Evolutionary conservation across 2,888 invertebrate species (phyloP), one percentile per base, ranked within the genome.

Genomic region (Peribatodes rhomboidaria): DNA sequence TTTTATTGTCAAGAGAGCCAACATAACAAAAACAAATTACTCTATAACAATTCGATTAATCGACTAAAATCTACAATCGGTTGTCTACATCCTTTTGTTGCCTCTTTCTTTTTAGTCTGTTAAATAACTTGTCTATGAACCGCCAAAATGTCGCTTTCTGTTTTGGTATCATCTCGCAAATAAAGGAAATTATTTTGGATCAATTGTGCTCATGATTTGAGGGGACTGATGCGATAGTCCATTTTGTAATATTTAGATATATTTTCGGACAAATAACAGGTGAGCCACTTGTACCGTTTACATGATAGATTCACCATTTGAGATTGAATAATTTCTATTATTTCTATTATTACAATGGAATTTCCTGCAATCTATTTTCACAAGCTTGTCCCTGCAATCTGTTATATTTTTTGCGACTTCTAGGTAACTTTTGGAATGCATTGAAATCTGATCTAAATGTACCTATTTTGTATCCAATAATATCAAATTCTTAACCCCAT

Each of bases 61-160:
- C 20, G 44, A 44, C 22, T 44, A 44, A 44, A 20, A 3, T 16
- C 18, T 31, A 10, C 1, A 14, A 33, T 27, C 46, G 16, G 16
- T 16, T 49, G 8, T 37, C 27, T 22, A 14, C 16, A 61, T 13
- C 6, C 10, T 13, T n/a, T n/a, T n/a, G n/a, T n/a, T n/a, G n/a
- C 37, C 10, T 27, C 0, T 39, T 20, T 42, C 41, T n/a, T 33
- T 16, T 42, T 52, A 61, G 31, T 42, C 35, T 57, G 37, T 69
- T 8, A 57, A 13, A 7, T 33, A 35, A 22, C 37, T 67, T 80
- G 79, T 87, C 84, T 87, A 84, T 88, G 86, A 74, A 66, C 78
- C 74, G 75, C 77, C 84, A 91, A 91, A 90, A 92, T 92, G 92
- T 92, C 90, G 92, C 85, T 86, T 84, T 87, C 87, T 92, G 92